Conservation (phyloP, 2,888 invertebrate species). For the Xiphydria camelus region DNA sequence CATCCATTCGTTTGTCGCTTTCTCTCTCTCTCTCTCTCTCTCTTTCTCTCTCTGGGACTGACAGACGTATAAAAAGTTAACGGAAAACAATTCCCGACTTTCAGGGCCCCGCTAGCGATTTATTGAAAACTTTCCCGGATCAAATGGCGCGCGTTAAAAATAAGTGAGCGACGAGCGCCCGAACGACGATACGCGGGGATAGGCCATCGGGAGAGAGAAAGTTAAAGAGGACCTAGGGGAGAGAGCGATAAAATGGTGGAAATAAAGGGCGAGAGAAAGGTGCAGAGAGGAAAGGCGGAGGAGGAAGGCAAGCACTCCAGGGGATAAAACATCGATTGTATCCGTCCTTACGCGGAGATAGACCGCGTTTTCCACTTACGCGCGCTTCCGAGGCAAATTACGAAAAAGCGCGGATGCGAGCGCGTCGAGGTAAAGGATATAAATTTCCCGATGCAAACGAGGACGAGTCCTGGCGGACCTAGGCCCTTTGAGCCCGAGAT, state of each 20-base stretch:
- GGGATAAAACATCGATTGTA: conserved; percentile 8
- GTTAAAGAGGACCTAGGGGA: too few relatives aligned
- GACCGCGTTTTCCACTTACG: conserved; percentile 18
- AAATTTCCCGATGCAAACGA: too few relatives aligned
- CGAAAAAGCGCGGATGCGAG: background rate
- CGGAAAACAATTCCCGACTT: too few relatives aligned
- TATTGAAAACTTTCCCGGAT: too few relatives aligned
- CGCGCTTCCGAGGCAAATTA: conserved; percentile 16
- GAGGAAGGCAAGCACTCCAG: conserved; percentile 1
- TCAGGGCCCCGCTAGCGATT: too few relatives aligned
- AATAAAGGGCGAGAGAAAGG: conserved; percentile 1
- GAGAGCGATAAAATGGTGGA: conserved; percentile 2
- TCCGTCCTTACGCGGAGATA: conserved; percentile 6
- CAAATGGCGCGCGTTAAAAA: conserved; percentile 15
- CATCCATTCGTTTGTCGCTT: too few relatives aligned
- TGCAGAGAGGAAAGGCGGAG: background rate
- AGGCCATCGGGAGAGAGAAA: conserved; percentile 9
- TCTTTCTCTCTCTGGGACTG: too few relatives aligned
- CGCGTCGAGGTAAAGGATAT: too few relatives aligned
- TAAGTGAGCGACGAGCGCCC: conserved; percentile 19
- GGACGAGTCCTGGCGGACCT: too few relatives aligned
- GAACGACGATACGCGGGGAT: conserved; percentile 7
- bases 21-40: too few relatives aligned
- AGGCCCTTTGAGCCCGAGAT: too few relatives aligned
- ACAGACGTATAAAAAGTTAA: too few relatives aligned